Evolutionary conservation across 2,888 invertebrate species (phyloP), one percentile per base, ranked within the genome.

Genomic region (Nomada lathburiana): DNA sequence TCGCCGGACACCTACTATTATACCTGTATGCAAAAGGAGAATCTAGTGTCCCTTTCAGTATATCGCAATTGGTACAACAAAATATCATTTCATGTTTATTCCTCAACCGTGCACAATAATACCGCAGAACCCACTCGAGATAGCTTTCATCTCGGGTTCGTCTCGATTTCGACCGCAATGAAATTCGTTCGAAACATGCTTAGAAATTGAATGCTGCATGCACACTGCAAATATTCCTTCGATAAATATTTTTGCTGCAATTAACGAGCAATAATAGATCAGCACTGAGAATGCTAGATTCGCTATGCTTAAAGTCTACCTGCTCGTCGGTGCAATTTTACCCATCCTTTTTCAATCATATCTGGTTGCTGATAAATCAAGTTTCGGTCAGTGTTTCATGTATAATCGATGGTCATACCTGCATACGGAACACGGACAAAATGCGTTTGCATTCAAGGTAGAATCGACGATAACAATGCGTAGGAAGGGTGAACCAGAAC

Each of bases 401-500:
- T 79, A 44, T 71, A 75, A 36, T 7, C 36, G 36, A 36, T 36
- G 36, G 36, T 7, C 36, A 36, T 7, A 36, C 36, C 36, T 36
- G 52, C 50, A 53, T 63, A 11, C 4, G 55, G 4, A 57, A n/a
- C 42, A 42, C 47, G 64, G 42, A 20, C 68, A 59, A 55, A 76
- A 74, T 59, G 67, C 52, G 57, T 63, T 72, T 63, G 64, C 47
- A 71, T 68, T 10, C 59, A 44, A 65, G 50, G 60, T 63, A 73
- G 57, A 23, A 23, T 55, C 18, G 57, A 74, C 55, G 59, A 74
- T 55, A 77, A 76, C 64, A 20, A 69, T 63, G 82, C 81, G 82
- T 88, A 87, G 83, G 80, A 82, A 85, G 36, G 85, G 69, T 70
- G 64, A 80, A 86, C 85, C 87, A 82, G 82, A 89, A 84, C 82